Conservation (phyloP, 2,113 vertebrate genomes). For the Tenrec ecaudatus region DNA sequence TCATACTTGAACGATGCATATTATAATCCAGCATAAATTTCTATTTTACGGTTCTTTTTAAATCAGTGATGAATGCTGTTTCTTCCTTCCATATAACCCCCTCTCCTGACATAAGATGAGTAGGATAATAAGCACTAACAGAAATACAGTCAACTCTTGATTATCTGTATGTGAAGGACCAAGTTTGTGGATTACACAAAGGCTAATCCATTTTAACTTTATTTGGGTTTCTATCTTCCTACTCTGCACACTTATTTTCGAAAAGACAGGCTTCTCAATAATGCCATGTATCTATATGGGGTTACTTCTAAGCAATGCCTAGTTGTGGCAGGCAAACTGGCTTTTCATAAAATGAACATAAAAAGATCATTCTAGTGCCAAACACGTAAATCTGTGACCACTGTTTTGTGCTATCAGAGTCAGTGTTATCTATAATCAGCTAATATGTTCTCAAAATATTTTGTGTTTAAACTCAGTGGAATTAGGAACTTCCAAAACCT, state of each 20-base stretch:
- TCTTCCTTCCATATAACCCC: slow-evolving; percentile 4
- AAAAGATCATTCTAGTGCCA: slow-evolving; percentile 1
- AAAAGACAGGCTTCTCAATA: not conserved
- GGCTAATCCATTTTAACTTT: slow-evolving; percentile 37
- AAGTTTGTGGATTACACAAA: slow-evolving; percentile 73
- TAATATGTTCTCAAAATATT: not conserved
- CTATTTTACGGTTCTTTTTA: not conserved
- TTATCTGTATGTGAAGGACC: slow-evolving; percentile 44
- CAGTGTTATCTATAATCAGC: not conserved
- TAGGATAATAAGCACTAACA: slow-evolving; percentile 27
- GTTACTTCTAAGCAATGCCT: not conserved
- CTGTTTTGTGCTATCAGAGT: not conserved
- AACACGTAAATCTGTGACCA: not conserved
- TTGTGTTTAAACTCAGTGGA: not conserved
- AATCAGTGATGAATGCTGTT: not conserved
- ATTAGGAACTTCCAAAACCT: not conserved
- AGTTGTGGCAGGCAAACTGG: not conserved
- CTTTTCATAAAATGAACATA: slow-evolving; percentile 51
- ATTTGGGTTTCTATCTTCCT: slow-evolving; percentile 36
- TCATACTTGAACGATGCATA: slow-evolving; percentile 1
- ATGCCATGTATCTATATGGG: not conserved
- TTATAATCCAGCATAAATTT: not conserved
- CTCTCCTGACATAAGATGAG: not conserved
- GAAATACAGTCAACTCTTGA: slow-evolving; percentile 73
- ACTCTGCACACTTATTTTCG: not conserved